Conservation (phyloP, 2,888 invertebrate species). For the Seira musarum region DNA sequence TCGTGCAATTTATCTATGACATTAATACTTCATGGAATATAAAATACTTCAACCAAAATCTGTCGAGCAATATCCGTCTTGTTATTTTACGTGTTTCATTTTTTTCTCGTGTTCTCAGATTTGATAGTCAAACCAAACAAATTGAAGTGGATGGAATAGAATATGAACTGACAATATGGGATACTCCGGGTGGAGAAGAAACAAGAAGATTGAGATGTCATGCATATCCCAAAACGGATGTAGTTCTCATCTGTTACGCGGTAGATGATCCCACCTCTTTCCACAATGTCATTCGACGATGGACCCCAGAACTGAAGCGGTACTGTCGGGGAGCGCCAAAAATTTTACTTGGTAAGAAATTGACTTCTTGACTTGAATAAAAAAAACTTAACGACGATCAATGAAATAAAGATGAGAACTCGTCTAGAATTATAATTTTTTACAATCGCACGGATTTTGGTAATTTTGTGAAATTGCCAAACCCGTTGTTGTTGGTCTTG, state of each 20-base stretch:
- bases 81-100: too few species aligned
- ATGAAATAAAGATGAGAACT: too few species aligned
- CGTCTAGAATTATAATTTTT: conserved; percentile 10
- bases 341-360: conserved; percentile 82
- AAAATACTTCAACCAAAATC: too few species aligned
- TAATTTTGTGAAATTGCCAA: too few species aligned
- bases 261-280: conserved; percentile 85
- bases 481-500: too few species aligned
- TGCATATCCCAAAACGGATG: conserved; percentile 79
- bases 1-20: background rate
- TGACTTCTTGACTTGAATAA: background rate
- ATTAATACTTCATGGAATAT: background rate
- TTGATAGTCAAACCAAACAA: conserved; percentile 89
- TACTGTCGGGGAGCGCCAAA: conserved; percentile 83
- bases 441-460: background rate
- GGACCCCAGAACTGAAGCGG: conserved; percentile 89
- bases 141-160: conserved; percentile 85
- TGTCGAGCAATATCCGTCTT: background rate
- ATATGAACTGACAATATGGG: conserved; percentile 89
- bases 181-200: conserved; percentile 77
- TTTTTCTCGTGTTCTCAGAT: too few species aligned
- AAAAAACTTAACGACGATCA: too few species aligned
- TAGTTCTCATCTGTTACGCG: conserved; percentile 89
- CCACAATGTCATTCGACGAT: conserved; percentile 86
- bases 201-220: conserved; percentile 54